A percentile compares a stretch with the other conserved stretches of the same genome.
Evolutionary conservation across 2,113 vertebrate species (phyloP).

Genomic region (Callipepla squamata): DNA sequence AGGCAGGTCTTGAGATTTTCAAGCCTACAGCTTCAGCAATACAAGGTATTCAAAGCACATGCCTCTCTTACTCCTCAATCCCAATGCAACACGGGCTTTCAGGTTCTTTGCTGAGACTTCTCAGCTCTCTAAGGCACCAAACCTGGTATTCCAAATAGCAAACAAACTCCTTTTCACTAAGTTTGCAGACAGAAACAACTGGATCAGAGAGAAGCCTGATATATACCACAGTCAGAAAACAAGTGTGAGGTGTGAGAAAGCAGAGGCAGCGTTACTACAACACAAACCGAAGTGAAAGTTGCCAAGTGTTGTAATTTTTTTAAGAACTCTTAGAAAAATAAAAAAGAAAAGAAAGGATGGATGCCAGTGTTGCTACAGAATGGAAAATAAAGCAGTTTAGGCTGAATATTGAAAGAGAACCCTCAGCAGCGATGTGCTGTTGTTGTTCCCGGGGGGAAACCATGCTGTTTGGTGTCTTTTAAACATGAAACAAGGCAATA

Average conservation of each 20-base stretch:
- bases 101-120: not conserved
- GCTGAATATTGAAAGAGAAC: not conserved
- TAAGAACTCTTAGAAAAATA: not conserved
- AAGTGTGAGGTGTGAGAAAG: not conserved
- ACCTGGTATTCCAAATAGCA: not conserved
- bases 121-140: not conserved
- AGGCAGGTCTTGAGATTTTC: rapidly evolving
- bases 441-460: not conserved
- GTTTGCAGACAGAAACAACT: not conserved
- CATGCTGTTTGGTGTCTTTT: not conserved
- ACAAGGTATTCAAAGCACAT: not conserved
- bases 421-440: not conserved
- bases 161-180: not conserved
- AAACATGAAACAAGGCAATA: not conserved
- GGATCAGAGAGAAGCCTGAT: not conserved
- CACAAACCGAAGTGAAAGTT: not conserved
- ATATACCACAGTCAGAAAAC: not conserved
- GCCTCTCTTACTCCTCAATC: rapidly evolving
- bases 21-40: not conserved
- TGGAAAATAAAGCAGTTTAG: not conserved
- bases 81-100: not conserved
- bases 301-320: rapidly evolving
- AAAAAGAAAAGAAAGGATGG: not conserved
- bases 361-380: not conserved
- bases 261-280: not conserved